phyloP scores from a whole-genome alignment of 2,888 invertebrate genomes.

The Pharmacophagus antenor region DNA sequence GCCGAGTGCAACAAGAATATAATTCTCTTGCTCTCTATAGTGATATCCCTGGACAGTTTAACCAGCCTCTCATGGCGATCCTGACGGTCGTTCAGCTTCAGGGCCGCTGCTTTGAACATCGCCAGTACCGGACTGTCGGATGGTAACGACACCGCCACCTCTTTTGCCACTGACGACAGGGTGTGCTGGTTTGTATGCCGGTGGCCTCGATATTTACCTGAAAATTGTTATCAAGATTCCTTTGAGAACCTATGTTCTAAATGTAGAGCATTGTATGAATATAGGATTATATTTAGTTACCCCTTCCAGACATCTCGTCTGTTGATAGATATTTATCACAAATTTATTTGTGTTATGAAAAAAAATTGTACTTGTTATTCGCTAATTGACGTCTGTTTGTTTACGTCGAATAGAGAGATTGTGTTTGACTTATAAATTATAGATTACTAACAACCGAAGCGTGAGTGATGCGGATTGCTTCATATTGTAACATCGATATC shows the following conservation, averaged over 20 bases:
- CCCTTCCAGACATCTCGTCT: conserved; percentile 50
- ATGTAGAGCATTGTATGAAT: conserved; percentile 2
- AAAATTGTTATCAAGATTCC: conserved; percentile 16
- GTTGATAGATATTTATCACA: neutral
- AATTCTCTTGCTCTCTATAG: conserved; percentile 93
- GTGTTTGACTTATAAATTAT: neutral
- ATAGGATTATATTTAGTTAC: conserved; percentile 36
- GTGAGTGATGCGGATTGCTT: neutral
- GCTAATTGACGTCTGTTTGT: too few relatives aligned
- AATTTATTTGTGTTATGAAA: too few relatives aligned
- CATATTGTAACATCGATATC: neutral
- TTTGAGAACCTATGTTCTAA: neutral
- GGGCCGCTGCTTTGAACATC: conserved; percentile 83
- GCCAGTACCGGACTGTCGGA: conserved; percentile 77
- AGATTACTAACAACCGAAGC: neutral
- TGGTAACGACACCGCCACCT: conserved; percentile 51
- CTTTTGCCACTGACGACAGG: conserved; percentile 55
- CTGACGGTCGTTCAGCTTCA: conserved; percentile 87
- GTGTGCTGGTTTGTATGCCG: conserved; percentile 52
- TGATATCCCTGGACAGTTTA: conserved; percentile 90
- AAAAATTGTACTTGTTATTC: too few relatives aligned
- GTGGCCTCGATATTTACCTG: conserved; percentile 48
- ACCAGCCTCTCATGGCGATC: conserved; percentile 92
- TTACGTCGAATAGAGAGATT: neutral
- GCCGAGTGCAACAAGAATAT: conserved; percentile 92